These are phyloP conservation scores for Amazona guildingii DNA, from an alignment of 2,113 vertebrate species.

Conservation along the genomic window DNA sequence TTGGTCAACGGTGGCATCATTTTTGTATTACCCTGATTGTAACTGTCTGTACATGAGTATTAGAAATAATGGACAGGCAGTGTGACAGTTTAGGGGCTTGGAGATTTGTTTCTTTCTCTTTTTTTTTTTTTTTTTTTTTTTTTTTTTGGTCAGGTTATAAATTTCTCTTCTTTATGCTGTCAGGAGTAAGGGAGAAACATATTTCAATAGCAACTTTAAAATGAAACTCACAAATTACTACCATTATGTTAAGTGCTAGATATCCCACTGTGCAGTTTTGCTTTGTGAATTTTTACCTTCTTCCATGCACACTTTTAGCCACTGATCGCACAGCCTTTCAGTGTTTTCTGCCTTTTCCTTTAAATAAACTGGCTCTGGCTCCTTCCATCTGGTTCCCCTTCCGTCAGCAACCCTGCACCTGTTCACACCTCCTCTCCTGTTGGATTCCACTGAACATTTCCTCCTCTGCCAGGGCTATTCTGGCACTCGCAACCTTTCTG, in stretches of 20 bases:
- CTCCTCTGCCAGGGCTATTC: conserved; percentile 99
- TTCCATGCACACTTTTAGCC: conserved; percentile 85
- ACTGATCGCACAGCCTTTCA: conserved; percentile 85
- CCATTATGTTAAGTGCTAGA: conserved; percentile 82
- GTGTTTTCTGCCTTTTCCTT: conserved; percentile 94
- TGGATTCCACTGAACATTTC: conserved; percentile 95
- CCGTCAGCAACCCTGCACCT: conserved; percentile 99
- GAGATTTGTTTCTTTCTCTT: not conserved
- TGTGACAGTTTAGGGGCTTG: not conserved
- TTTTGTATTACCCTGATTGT: conserved; percentile 48
- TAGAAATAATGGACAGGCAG: conserved; percentile 36
- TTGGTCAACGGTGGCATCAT: conserved; percentile 31
- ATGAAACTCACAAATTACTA: conserved; percentile 83
- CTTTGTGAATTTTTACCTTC: conserved; percentile 86
- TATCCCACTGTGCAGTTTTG: conserved; percentile 85
- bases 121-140: not conserved
- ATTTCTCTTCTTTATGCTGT: conserved; percentile 67
- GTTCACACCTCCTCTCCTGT: conserved; percentile 99
- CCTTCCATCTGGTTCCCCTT: conserved; percentile 99
- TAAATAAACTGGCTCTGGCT: conserved; percentile 99
- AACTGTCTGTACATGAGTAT: conserved; percentile 27
- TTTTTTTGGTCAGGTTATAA: conserved; percentile 62
- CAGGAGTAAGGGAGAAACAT: conserved; percentile 71
- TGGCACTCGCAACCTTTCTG: conserved; percentile 99
- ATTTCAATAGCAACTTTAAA: conserved; percentile 81